Conservation (phyloP, 1,140 invertebrate species). For the Marisa cornuarietis region DNA sequence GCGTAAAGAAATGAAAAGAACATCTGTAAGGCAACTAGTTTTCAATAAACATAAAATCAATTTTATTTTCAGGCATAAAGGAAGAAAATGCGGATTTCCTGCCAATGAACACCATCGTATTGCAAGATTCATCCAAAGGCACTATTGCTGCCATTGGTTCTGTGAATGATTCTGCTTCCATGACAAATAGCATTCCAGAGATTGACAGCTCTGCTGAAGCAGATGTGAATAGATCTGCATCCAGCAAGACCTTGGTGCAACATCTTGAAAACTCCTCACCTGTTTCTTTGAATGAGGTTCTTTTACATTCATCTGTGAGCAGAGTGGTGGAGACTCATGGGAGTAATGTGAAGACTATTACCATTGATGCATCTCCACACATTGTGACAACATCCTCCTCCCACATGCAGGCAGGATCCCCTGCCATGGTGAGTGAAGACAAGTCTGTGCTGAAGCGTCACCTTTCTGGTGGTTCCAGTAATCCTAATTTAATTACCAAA, state of each 20-base stretch:
- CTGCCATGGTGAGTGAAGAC: conserved; percentile 32
- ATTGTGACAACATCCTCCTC: conserved; percentile 23
- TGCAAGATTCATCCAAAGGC: conserved; percentile 11
- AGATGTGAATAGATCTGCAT: not conserved
- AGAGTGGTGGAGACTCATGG: conserved; percentile 19
- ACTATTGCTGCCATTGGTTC: not conserved
- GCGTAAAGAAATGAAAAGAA: no score
- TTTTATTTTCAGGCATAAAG: conserved; percentile 41
- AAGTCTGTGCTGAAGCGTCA: conserved; percentile 44
- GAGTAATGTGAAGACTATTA: conserved; percentile 4
- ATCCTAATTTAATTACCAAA: conserved; percentile 66
- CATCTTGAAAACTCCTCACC: not conserved
- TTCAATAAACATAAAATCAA: not conserved
- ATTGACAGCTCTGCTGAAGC: not conserved
- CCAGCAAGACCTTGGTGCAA: conserved; percentile 16
- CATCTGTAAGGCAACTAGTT: no score
- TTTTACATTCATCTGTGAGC: conserved; percentile 25
- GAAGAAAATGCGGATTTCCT: conserved; percentile 36
- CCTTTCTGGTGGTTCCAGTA: conserved; percentile 29
- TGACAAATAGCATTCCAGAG: not conserved
- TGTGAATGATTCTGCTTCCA: not conserved
- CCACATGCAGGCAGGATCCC: conserved; percentile 28
- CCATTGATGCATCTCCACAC: conserved; percentile 13
- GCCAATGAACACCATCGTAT: conserved; percentile 31
- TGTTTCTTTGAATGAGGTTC: conserved; percentile 17